These are phyloP conservation scores for Epinotia nisella DNA, from an alignment of 2,888 invertebrate genomes.

Conservation along the genomic window DNA sequence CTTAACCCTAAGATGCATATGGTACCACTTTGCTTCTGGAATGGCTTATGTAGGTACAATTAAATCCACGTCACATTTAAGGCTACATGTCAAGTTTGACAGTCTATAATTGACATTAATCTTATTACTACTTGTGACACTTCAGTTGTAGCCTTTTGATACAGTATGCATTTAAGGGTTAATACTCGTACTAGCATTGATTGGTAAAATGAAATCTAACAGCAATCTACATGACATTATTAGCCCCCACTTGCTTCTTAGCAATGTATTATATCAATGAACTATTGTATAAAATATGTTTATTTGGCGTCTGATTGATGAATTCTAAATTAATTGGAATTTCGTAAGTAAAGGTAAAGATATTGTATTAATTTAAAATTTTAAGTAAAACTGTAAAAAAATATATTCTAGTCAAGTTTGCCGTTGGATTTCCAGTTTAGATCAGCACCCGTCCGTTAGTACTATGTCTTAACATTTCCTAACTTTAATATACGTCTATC, in stretches of 20 bases:
- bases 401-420: slow-evolving; percentile 46
- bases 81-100: too few species aligned
- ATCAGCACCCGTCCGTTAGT: slow-evolving; percentile 78
- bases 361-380: not conserved
- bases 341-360: slow-evolving; percentile 3
- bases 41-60: too few species aligned
- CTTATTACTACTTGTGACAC: too few species aligned
- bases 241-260: slow-evolving; percentile 2
- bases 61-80: too few species aligned
- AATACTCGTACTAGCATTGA: slow-evolving; percentile 4
- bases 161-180: too few species aligned
- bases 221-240: slow-evolving; percentile 14
- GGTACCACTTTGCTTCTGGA: too few species aligned
- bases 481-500: slow-evolving; percentile 10
- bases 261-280: slow-evolving; percentile 3
- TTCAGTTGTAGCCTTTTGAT: too few species aligned
- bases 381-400: not conserved
- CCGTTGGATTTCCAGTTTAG: slow-evolving; percentile 61
- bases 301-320: slow-evolving; percentile 32
- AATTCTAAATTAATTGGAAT: slow-evolving; percentile 20
- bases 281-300: slow-evolving; percentile 5
- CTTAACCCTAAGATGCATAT: too few species aligned
- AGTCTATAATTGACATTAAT: too few species aligned
- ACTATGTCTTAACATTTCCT: slow-evolving; percentile 52
- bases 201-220: slow-evolving; percentile 17